A percentile compares a stretch with the other conserved stretches of the same genome.
These are phyloP conservation scores for Plemyria rubiginata DNA, from an alignment of 2,888 invertebrate species.

Conservation along the genomic window DNA sequence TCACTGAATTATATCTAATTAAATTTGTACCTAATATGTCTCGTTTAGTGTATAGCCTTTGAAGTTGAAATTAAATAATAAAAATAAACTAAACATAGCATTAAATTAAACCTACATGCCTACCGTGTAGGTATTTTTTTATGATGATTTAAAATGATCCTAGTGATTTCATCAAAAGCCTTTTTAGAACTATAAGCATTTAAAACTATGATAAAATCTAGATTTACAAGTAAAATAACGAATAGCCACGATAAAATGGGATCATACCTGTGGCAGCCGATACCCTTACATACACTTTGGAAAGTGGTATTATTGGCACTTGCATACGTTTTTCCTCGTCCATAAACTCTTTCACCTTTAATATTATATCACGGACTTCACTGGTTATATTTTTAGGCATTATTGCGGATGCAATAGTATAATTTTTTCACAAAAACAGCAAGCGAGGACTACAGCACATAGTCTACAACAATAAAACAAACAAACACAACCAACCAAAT, in stretches of 20 bases:
- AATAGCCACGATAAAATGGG: neutral
- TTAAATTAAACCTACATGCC: too few relatives aligned
- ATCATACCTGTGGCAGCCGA: conserved; percentile 74
- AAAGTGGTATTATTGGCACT: conserved; percentile 78
- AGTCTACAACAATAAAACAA: conserved; percentile 1
- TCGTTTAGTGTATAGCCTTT: too few relatives aligned
- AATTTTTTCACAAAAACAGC: conserved; percentile 3
- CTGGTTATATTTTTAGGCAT: conserved; percentile 80
- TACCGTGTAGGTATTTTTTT: too few relatives aligned
- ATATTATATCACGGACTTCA: conserved; percentile 79
- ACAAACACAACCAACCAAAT: neutral
- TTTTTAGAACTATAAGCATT: neutral
- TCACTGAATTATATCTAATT: too few relatives aligned
- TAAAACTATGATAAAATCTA: too few relatives aligned
- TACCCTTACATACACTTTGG: conserved; percentile 77
- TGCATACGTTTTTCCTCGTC: conserved; percentile 81
- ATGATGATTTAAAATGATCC: too few relatives aligned
- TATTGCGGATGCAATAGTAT: conserved; percentile 41
- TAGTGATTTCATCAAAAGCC: too few relatives aligned
- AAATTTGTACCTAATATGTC: too few relatives aligned
- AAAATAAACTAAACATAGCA: too few relatives aligned
- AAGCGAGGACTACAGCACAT: neutral
- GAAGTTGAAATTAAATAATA: too few relatives aligned
- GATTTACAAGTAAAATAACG: too few relatives aligned
- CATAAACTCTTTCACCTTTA: conserved; percentile 81